Conservation (phyloP, 2,797 vertebrate genomes). For the Anabas testudineus region DNA sequence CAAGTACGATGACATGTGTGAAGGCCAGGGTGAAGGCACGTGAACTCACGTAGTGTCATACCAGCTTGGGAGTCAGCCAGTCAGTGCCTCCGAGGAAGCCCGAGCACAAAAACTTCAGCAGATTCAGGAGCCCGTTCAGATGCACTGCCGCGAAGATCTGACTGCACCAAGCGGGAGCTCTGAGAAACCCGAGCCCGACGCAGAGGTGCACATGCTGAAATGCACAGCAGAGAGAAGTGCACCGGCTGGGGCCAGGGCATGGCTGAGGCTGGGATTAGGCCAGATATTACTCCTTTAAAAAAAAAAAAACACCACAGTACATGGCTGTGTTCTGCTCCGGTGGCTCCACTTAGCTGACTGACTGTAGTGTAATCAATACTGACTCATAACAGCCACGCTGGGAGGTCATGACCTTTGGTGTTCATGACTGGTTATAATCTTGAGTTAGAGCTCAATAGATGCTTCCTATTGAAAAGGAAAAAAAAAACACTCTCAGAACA, state of each 20-base stretch:
- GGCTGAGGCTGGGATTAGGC: conserved; percentile 66
- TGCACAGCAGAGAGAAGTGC: conserved; percentile 68
- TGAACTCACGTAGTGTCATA: conserved; percentile 56
- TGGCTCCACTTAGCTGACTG: conserved; percentile 74
- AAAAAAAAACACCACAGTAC: conserved; percentile 64
- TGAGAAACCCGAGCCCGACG: conserved; percentile 65
- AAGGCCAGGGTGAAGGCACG: conserved; percentile 59
- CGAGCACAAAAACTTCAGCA: conserved; percentile 34
- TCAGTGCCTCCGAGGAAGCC: conserved; percentile 42
- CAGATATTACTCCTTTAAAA: conserved; percentile 67
- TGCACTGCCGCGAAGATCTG: conserved; percentile 33
- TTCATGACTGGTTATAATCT: conserved; percentile 72
- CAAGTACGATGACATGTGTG: conserved; percentile 79
- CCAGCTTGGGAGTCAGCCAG: conserved; percentile 43
- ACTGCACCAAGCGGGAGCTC: conserved; percentile 62
- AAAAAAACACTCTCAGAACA: conserved; percentile 31
- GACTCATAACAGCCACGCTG: conserved; percentile 76
- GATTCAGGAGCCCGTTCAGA: conserved; percentile 54
- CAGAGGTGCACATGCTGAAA: conserved; percentile 67
- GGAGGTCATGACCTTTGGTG: conserved; percentile 77
- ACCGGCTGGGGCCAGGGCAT: conserved; percentile 58
- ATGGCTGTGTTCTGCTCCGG: conserved; percentile 67
- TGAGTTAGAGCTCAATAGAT: conserved; percentile 65
- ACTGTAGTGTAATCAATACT: conserved; percentile 79
- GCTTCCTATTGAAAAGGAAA: conserved; percentile 31